Percentiles rank a stretch among this genome's conserved stretches.
These are phyloP conservation scores for Heterotis niloticus DNA, from an alignment of 2,113 vertebrate species.

Conservation along the genomic window DNA sequence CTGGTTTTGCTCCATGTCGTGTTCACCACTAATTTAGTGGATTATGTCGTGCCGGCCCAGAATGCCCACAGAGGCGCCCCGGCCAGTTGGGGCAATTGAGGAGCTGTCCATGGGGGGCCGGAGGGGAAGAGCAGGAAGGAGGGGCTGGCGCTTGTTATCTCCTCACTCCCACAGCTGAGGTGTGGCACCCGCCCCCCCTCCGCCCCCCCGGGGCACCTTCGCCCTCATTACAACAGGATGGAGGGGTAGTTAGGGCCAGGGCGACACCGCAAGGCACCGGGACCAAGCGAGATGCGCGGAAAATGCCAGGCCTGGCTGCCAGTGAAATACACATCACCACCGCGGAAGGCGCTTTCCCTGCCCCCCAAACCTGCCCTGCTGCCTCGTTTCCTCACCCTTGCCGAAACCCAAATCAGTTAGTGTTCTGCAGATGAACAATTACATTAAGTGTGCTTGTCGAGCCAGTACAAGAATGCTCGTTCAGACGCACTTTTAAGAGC, in stretches of 20 bases:
- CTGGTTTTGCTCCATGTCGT: conserved; percentile 33
- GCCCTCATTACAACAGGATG: conserved; percentile 50
- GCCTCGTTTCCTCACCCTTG: not conserved
- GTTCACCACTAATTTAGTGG: conserved; percentile 59
- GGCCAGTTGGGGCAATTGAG: conserved; percentile 45
- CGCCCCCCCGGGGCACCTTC: conserved; percentile 2
- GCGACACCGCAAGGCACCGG: conserved; percentile 25
- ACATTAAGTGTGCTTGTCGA: conserved; percentile 54
- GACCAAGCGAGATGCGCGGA: conserved; percentile 43
- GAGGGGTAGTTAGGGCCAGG: conserved; percentile 50
- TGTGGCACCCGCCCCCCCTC: not conserved
- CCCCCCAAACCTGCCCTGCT: not conserved
- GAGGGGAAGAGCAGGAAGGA: conserved; percentile 32
- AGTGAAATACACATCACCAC: conserved; percentile 49
- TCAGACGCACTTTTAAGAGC: conserved; percentile 31
- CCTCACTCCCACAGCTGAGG: conserved; percentile 30
- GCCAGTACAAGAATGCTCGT: conserved; percentile 42
- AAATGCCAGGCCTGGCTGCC: conserved; percentile 60
- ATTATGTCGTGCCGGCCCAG: conserved; percentile 59
- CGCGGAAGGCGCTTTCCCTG: conserved; percentile 22
- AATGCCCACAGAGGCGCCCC: conserved; percentile 53
- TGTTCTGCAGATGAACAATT: conserved; percentile 47
- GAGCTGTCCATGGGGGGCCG: conserved; percentile 33
- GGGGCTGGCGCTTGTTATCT: conserved; percentile 52
- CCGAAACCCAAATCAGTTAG: conserved; percentile 8